phyloP scores from a whole-genome alignment of 2,797 vertebrate genomes.

The Acomys russatus region DNA sequence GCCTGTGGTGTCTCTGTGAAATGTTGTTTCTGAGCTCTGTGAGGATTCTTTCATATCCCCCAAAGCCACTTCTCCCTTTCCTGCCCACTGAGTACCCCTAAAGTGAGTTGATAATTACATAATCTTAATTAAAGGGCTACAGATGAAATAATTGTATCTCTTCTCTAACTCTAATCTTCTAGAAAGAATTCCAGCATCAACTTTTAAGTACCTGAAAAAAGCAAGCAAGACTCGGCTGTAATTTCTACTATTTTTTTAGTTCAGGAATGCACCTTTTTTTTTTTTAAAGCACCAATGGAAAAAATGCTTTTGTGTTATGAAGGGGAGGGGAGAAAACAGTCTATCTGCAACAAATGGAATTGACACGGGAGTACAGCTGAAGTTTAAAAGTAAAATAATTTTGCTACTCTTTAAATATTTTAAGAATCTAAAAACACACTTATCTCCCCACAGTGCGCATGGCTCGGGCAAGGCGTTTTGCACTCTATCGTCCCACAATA shows the following conservation, averaged over 20 bases:
- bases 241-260: slow-evolving; percentile 63
- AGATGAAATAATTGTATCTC: slow-evolving; percentile 52
- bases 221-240: slow-evolving; percentile 19
- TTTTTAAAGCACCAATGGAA: background rate
- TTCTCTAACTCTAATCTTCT: slow-evolving; percentile 65
- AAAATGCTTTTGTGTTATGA: slow-evolving; percentile 68
- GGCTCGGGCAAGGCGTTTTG: background rate
- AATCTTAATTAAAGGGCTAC: slow-evolving; percentile 19
- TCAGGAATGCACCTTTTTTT: slow-evolving; percentile 3
- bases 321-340: slow-evolving; percentile 18
- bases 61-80: slow-evolving; percentile 28
- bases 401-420: slow-evolving; percentile 50
- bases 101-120: slow-evolving; percentile 45
- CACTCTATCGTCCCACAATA: background rate
- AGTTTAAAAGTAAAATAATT: slow-evolving; percentile 71
- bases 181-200: slow-evolving; percentile 58
- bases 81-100: slow-evolving; percentile 22
- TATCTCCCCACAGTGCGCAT: background rate
- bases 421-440: slow-evolving; percentile 49
- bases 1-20: slow-evolving; percentile 35
- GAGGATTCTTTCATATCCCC: background rate
- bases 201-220: slow-evolving; percentile 42
- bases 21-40: slow-evolving; percentile 5
- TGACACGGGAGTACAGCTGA: background rate
- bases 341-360: slow-evolving; percentile 34